Conservation (phyloP, 2,888 invertebrate genomes). For the Euplexia lucipara region DNA sequence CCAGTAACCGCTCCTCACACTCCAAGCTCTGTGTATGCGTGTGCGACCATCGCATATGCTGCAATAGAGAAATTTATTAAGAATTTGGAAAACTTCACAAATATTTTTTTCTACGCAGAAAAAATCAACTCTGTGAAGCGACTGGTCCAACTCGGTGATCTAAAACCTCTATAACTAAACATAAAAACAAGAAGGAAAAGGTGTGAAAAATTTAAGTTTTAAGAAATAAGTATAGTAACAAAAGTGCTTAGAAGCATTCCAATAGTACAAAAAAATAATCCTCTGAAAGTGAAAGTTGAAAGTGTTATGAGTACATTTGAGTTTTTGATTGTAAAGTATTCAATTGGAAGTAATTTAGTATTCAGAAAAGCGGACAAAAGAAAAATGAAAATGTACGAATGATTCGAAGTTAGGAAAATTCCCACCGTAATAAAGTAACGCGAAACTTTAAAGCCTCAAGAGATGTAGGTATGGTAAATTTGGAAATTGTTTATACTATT, state of each 20-base stretch:
- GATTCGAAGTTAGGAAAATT: not conserved
- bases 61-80: slow-evolving; percentile 64
- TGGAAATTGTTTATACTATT: too few relatives aligned
- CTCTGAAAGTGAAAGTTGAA: slow-evolving; percentile 9
- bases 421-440: not conserved
- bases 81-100: not conserved
- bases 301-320: not conserved
- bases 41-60: slow-evolving; percentile 94
- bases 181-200: slow-evolving; percentile 7
- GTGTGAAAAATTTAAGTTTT: slow-evolving; percentile 13
- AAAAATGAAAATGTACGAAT: not conserved
- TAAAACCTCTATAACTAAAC: slow-evolving; percentile 34
- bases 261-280: slow-evolving; percentile 12
- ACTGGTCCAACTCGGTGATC: slow-evolving; percentile 26
- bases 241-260: slow-evolving; percentile 40
- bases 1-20: slow-evolving; percentile 91
- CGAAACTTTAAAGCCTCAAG: too few relatives aligned
- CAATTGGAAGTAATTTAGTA: not conserved
- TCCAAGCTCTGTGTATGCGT: slow-evolving; percentile 93
- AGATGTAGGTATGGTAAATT: too few relatives aligned
- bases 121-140: slow-evolving; percentile 2
- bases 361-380: not conserved
- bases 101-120: not conserved
- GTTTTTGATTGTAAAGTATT: slow-evolving; percentile 8
- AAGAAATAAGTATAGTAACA: slow-evolving; percentile 9